These are phyloP conservation scores for Sinocyclocheilus maitianheensis DNA, from an alignment of 2,113 vertebrate genomes.

Conservation along the genomic window DNA sequence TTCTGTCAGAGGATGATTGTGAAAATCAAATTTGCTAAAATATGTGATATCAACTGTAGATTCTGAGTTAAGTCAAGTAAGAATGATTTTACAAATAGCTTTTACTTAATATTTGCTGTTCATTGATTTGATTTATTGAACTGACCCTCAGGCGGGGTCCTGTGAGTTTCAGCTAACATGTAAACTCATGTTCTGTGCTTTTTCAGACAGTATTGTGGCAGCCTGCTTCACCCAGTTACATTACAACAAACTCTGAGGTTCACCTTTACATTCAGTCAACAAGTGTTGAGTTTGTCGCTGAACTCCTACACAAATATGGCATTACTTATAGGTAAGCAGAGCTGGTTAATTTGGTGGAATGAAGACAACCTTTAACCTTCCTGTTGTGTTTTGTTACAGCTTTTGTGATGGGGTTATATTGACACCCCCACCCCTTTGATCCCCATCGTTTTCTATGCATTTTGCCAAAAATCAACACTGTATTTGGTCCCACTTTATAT, in stretches of 20 bases:
- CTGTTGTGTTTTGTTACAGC: too few species aligned
- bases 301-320: slow-evolving; percentile 68
- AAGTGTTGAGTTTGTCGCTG: slow-evolving; percentile 69
- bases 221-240: slow-evolving; percentile 80
- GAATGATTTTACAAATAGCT: not conserved
- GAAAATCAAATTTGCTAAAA: not conserved
- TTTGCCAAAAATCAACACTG: too few species aligned
- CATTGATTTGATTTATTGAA: not conserved
- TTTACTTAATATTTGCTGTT: not conserved
- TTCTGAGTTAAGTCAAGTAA: not conserved
- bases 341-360: not conserved
- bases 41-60: not conserved
- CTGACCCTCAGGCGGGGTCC: not conserved
- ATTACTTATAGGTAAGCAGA: slow-evolving; percentile 77
- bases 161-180: not conserved
- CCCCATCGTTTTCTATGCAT: too few species aligned
- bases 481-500: too few species aligned
- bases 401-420: too few species aligned
- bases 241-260: slow-evolving; percentile 77
- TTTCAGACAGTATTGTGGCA: slow-evolving; percentile 86
- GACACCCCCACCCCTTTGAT: too few species aligned
- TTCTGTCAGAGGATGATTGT: not conserved
- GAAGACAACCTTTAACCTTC: not conserved
- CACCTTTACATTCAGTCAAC: slow-evolving; percentile 86
- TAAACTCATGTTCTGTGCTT: slow-evolving; percentile 22